Percentiles rank a stretch among this genome's conserved stretches.
Evolutionary conservation across 2,113 vertebrate species (phyloP).

Genomic region (Xiphorhynchus elegans): DNA sequence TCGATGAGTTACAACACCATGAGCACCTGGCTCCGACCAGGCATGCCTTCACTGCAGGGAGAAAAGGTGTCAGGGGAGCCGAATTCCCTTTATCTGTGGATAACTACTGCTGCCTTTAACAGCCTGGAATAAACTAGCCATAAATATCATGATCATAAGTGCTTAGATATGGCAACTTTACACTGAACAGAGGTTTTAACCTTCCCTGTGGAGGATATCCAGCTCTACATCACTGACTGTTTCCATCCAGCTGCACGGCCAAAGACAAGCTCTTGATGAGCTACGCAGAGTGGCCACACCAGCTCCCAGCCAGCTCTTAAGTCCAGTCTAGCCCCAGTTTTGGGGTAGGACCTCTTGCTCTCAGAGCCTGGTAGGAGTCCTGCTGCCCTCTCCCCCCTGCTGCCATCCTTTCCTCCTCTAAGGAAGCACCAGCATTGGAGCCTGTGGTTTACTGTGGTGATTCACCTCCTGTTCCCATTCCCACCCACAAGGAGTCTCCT

Average conservation of each 20-base stretch:
- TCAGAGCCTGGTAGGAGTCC: background rate
- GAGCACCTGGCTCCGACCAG: background rate
- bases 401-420: background rate
- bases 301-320: background rate
- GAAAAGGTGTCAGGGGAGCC: conserved; percentile 30
- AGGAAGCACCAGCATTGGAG: background rate
- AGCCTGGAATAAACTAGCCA: conserved; percentile 66
- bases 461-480: background rate
- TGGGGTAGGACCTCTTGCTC: background rate
- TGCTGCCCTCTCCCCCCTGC: background rate
- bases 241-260: background rate
- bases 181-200: conserved; percentile 66
- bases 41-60: background rate
- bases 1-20: accelerated
- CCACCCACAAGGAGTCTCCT: background rate
- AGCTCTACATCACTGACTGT: conserved; percentile 29
- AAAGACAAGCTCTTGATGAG: background rate
- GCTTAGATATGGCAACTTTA: conserved; percentile 66
- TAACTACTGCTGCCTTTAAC: conserved; percentile 65
- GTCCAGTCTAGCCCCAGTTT: background rate
- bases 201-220: conserved; percentile 52
- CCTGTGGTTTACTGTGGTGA: background rate
- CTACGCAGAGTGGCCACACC: background rate
- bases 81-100: conserved; percentile 47
- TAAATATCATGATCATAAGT: conserved; percentile 66